Base-by-base conservation (phyloP, 2,797 vertebrate genomes). In the Lerista edwardsae region DNA sequence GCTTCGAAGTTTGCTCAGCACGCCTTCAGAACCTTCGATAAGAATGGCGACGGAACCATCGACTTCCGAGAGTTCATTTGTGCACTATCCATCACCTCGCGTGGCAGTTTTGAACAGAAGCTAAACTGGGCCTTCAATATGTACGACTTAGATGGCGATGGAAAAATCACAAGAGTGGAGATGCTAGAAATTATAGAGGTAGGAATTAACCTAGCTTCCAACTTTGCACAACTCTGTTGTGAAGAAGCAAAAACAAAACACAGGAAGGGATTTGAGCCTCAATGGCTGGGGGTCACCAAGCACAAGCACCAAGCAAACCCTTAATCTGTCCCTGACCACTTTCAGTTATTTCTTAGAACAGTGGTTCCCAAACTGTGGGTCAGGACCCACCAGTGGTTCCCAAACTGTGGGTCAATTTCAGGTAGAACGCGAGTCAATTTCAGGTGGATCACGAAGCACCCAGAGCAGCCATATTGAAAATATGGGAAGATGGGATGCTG, bases 41-140 rank as follows among this genome's bases (percentile, higher is more conserved):
- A 99, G 95, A 99, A 99, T 0, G 96, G 98, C 8, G 98, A 99
- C 0, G 98, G 98, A 59, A 99, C 98, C 94, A 99, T 99, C 0
- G 98, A 99, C 93, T 99, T 99, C 97, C 97, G 98, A 97, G 98
- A 99, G 97, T 99, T 99, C 95, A 99, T 99, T 96, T 99, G 98
- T 10, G 98, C 98, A 0, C 96, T 99, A 92, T 99, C 98, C 95
- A 99, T 99, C 96, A 99, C 98, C 75, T 99, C 98, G 83, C 97
- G 98, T 72, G 98, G 98, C 92, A 99, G 98, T 93, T 99, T 99
- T 44, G 98, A 99, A 97, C 98, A 99, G 95, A 99, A 99, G 93
- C 97, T 99, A 80, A 99, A 99, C 96, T 99, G 98, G 98, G 98
- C 98, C 93, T 99, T 99, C 96, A 99, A 99, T 95, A 99, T 99